These are phyloP conservation scores for Gavialis gangeticus DNA, from an alignment of 2,113 vertebrate genomes.

Conservation along the genomic window DNA sequence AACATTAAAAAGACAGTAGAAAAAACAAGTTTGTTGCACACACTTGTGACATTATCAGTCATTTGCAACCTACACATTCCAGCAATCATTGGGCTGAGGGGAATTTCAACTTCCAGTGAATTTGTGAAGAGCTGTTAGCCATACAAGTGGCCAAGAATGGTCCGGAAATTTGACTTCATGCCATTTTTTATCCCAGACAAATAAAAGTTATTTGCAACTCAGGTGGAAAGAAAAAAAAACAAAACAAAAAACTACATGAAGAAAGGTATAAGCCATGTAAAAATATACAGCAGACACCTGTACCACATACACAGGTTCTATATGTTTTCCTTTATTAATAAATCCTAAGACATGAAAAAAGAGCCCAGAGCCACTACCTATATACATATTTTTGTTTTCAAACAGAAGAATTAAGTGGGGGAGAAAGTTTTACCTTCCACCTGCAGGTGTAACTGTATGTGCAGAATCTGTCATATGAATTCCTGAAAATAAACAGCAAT, in stretches of 20 bases:
- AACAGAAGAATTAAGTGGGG: background rate
- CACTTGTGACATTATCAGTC: background rate
- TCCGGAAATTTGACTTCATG: background rate
- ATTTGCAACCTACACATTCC: constrained; percentile 6
- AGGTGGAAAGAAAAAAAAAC: constrained; percentile 7
- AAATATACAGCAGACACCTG: background rate
- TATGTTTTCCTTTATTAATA: background rate
- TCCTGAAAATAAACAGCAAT: constrained; percentile 66
- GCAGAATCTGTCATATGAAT: constrained; percentile 61
- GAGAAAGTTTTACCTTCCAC: constrained; percentile 71
- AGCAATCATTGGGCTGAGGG: accelerated
- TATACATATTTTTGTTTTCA: background rate
- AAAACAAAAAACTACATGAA: background rate
- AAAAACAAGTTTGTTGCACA: background rate
- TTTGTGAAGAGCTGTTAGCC: background rate
- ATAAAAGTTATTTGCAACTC: background rate
- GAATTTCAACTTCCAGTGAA: constrained; percentile 1
- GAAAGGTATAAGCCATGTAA: background rate
- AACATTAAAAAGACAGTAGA: background rate
- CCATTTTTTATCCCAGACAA: background rate
- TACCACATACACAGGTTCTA: background rate
- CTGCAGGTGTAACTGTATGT: constrained; percentile 59
- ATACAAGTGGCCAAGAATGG: background rate
- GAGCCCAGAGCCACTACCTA: background rate
- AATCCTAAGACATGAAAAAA: background rate